A percentile compares a stretch with the other conserved stretches of the same genome.
Evolutionary conservation across 2,888 invertebrate species (phyloP).

Genomic region (Acanthosepion lycidas): DNA sequence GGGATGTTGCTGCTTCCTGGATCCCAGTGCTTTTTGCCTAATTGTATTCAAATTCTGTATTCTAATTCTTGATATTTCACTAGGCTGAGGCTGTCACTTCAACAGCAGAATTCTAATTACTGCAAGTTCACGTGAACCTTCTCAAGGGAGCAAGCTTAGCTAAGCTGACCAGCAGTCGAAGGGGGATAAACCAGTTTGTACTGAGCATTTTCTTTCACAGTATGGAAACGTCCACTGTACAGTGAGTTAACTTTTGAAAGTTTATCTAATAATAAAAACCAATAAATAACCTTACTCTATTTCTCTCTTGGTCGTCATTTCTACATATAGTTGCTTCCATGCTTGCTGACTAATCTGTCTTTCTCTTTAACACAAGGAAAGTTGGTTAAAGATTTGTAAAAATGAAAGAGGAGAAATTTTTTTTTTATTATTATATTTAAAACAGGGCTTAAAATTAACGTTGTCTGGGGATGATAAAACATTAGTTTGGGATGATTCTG

Average conservation of each 20-base stretch:
- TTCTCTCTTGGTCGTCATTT: neutral
- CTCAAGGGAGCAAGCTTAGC: neutral
- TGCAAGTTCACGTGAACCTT: neutral
- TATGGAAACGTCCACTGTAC: neutral
- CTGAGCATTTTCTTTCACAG: neutral
- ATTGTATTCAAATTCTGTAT: neutral
- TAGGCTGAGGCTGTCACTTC: neutral
- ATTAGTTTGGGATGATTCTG: no score
- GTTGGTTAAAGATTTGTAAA: no score
- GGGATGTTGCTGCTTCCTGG: neutral
- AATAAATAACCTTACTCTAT: neutral
- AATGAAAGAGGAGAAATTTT: no score
- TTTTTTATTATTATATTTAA: no score
- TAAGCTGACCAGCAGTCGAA: neutral
- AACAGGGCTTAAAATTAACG: no score
- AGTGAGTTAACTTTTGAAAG: conserved; percentile 2
- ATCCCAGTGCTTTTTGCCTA: neutral
- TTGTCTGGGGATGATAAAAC: no score
- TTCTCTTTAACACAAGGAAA: no score
- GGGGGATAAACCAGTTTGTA: neutral
- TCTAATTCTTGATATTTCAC: neutral
- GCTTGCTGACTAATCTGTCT: neutral
- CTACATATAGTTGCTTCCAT: neutral
- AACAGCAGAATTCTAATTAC: neutral
- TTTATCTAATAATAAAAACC: neutral